These are phyloP conservation scores for Rachycentron canadum DNA, from an alignment of 2,797 vertebrate genomes.

Conservation along the genomic window DNA sequence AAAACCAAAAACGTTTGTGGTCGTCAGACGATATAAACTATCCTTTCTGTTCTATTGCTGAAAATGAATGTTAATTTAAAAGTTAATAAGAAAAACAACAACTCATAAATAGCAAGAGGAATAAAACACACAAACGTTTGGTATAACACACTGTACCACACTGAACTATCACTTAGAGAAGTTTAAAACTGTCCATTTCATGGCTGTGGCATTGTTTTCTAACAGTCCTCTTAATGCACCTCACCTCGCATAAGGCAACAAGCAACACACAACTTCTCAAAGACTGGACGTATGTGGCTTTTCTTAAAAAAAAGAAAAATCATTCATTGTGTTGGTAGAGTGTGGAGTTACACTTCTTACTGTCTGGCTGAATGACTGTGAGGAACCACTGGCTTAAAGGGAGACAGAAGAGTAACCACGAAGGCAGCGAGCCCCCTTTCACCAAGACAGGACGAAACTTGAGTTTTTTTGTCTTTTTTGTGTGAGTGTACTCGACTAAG, in stretches of 20 bases:
- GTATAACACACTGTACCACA: conserved; percentile 53
- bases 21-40: neutral
- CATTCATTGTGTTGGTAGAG: conserved; percentile 57
- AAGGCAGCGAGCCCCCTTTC: conserved; percentile 28
- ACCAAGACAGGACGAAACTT: neutral
- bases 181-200: conserved; percentile 25
- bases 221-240: conserved; percentile 39
- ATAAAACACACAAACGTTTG: conserved; percentile 64
- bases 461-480: neutral
- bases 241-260: conserved; percentile 58
- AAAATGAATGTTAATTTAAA: conserved; percentile 6
- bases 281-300: conserved; percentile 48
- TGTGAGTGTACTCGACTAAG: neutral
- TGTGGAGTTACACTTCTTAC: conserved; percentile 39
- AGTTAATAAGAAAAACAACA: conserved; percentile 60
- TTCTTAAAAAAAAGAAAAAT: conserved; percentile 28
- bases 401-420: conserved; percentile 35
- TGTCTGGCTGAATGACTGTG: conserved; percentile 42
- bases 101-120: conserved; percentile 88
- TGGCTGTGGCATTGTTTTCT: conserved; percentile 30
- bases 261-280: conserved; percentile 32
- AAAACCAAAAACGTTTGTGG: conserved; percentile 6
- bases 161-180: conserved; percentile 20
- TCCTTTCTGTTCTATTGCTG: conserved; percentile 6
- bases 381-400: conserved; percentile 67